Base-by-base conservation (phyloP, 2,888 invertebrate genomes). In the Pseudanteris insignis region DNA sequence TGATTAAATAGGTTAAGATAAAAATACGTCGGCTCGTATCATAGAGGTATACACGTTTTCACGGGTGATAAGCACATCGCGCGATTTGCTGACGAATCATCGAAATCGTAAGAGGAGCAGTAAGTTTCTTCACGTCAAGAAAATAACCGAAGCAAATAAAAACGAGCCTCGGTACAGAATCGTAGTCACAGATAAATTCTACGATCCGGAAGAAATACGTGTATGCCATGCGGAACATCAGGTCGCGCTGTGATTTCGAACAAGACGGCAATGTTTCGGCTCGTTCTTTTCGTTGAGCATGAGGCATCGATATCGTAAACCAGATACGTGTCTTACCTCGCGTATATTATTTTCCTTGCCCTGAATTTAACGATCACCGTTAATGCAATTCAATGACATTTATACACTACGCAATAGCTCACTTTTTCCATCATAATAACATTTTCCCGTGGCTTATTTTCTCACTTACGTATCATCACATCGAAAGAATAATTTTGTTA, bases 161-260 rank as follows among this genome's bases (percentile, higher is more conserved):
- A 62, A 61, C 54, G 51, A 54, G 59, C 44, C 60, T 57, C 32
- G 48, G 44, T 58, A 47, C 53, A 21, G 60, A 65, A 60, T 62
- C 63, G 50, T 61, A 65, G 63, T 64, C 64, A 41, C 65, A 62
- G 65, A 69, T 69, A 67, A 67, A 70, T 68, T 64, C 67, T 54
- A 55, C 64, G 67, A 69, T 67, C 64, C 63, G 65, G 62, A 63
- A 62, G 66, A 59, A 64, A 66, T 67, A 70, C 70, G 70, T 70
- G 70, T 65, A 50, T 66, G 64, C 65, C 66, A 69, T 68, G 63
- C 67, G 64, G 68, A 68, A 64, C 64, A 61, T 63, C 54, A 43
- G 50, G 60, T 36, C 36, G 54, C 43, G 34, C 48, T 34, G 61
- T 66, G 65, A 64, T 50, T 60, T n/a, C 47, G 54, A 26, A 36